Conservation (phyloP, 2,797 vertebrate genomes). For the Lithobates pipiens region DNA sequence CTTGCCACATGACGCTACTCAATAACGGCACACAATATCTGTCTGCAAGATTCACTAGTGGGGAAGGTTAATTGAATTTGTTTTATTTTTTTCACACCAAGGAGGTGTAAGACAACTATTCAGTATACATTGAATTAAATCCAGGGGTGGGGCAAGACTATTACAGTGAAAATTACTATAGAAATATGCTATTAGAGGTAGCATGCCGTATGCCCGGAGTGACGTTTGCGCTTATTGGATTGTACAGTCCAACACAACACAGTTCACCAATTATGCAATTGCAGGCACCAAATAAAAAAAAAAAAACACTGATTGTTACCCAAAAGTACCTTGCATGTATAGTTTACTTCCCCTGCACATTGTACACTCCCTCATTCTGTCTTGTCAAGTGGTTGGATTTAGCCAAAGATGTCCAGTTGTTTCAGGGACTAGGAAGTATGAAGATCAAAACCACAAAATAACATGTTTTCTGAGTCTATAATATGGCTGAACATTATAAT, state of each 20-base stretch:
- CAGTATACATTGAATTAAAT: neutral
- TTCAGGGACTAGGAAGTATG: too few relatives aligned
- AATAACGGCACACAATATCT: neutral
- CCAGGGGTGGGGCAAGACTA: neutral
- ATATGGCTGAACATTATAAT: neutral
- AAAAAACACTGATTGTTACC: neutral
- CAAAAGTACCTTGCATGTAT: neutral
- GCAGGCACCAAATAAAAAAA: neutral
- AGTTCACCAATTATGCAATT: neutral
- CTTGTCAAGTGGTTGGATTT: too few relatives aligned
- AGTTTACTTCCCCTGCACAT: neutral
- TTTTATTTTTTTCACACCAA: neutral
- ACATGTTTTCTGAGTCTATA: neutral
- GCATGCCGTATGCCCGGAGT: neutral
- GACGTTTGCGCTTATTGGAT: neutral
- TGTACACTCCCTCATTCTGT: neutral
- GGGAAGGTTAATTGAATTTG: neutral
- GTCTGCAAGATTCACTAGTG: neutral
- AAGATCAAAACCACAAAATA: too few relatives aligned
- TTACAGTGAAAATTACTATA: neutral
- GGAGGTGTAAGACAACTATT: neutral
- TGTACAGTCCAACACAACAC: too few relatives aligned
- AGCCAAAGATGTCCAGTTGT: too few relatives aligned
- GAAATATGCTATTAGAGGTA: neutral
- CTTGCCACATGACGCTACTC: neutral